Evolutionary conservation across 2,888 invertebrate genomes (phyloP).

Genomic region (Thymelicus lineola): DNA sequence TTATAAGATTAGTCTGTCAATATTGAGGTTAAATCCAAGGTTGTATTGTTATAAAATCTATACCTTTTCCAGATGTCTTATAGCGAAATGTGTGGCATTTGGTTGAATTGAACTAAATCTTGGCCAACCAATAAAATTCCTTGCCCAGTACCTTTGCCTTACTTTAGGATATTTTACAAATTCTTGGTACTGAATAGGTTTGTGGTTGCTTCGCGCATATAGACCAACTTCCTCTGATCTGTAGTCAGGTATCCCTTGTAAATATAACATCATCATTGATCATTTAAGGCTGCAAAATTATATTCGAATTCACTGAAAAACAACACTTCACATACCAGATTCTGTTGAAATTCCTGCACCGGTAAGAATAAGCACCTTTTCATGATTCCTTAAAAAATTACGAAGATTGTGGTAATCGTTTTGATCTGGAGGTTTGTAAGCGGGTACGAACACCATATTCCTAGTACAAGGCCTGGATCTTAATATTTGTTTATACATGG

Average conservation of each 20-base stretch:
- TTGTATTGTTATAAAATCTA: background rate
- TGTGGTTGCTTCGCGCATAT: conserved; percentile 93
- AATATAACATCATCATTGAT: conserved; percentile 25
- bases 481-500: conserved; percentile 38
- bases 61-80: conserved; percentile 90
- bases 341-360: conserved; percentile 99
- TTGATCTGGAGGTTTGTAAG: conserved; percentile 87
- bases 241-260: conserved; percentile 95
- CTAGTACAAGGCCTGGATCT: conserved; percentile 43
- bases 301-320: conserved; percentile 1
- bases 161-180: conserved; percentile 89
- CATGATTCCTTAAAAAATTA: conserved; percentile 83
- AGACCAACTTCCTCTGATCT: conserved; percentile 96
- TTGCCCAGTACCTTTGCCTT: conserved; percentile 96
- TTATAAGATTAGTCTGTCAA: background rate
- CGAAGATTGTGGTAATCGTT: conserved; percentile 85
- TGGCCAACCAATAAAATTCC: conserved; percentile 97
- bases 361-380: conserved; percentile 90
- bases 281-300: conserved; percentile 2
- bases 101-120: conserved; percentile 92
- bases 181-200: conserved; percentile 94
- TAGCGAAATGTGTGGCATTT: conserved; percentile 90
- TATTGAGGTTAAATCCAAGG: background rate
- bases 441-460: conserved; percentile 86
- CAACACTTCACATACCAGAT: conserved; percentile 86